These are phyloP conservation scores for Gracilinanus agilis DNA, from an alignment of 2,113 vertebrate species.

Conservation along the genomic window DNA sequence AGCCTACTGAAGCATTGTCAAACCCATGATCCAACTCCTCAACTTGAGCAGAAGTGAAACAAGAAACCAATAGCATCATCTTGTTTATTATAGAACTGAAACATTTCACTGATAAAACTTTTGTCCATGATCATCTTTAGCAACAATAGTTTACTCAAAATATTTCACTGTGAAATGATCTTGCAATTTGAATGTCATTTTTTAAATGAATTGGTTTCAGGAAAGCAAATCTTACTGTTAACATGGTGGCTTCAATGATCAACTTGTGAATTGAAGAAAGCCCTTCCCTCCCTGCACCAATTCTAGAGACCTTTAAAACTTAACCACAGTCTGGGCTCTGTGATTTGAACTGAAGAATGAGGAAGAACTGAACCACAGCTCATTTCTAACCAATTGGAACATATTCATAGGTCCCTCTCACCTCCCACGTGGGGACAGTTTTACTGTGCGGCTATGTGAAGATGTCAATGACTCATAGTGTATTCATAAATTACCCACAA, in stretches of 20 bases:
- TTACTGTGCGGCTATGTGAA: slow-evolving; percentile 51
- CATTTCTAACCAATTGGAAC: slow-evolving; percentile 53
- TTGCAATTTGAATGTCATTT: slow-evolving; percentile 68
- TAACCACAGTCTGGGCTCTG: slow-evolving; percentile 7
- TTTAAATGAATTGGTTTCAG: slow-evolving; percentile 73
- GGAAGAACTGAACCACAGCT: background rate
- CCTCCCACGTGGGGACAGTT: slow-evolving; percentile 14
- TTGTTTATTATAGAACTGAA: slow-evolving; percentile 86
- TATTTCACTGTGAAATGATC: slow-evolving; percentile 79
- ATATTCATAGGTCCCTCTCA: slow-evolving; percentile 52
- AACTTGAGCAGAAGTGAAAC: slow-evolving; percentile 6
- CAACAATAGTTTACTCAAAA: slow-evolving; percentile 82
- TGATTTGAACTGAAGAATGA: background rate
- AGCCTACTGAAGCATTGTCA: background rate
- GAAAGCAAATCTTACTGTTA: slow-evolving; percentile 79
- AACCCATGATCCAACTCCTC: background rate
- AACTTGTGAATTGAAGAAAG: slow-evolving; percentile 59
- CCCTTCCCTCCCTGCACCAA: slow-evolving; percentile 58
- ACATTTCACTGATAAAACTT: slow-evolving; percentile 84
- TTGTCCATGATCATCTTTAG: slow-evolving; percentile 77
- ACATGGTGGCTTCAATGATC: slow-evolving; percentile 77
- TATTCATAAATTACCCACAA: slow-evolving; percentile 42
- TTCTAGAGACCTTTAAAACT: slow-evolving; percentile 42
- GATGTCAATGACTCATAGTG: slow-evolving; percentile 56
- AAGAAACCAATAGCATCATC: slow-evolving; percentile 59